phyloP scores from a whole-genome alignment of 2,797 vertebrate genomes.

The Sciaenops ocellatus region DNA sequence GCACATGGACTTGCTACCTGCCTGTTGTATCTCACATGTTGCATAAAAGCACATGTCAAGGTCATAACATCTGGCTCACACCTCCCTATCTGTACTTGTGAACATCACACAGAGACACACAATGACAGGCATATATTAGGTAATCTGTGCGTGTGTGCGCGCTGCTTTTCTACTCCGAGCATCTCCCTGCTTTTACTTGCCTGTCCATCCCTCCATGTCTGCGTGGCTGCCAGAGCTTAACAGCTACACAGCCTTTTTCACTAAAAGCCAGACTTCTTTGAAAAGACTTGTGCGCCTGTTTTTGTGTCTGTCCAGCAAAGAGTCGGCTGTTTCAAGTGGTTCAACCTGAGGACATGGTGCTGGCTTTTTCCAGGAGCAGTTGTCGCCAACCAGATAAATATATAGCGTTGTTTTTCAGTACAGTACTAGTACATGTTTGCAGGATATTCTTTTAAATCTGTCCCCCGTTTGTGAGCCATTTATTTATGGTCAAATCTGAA shows the following conservation, averaged over 20 bases:
- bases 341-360: conserved; percentile 15
- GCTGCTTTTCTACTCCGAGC: neutral
- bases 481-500: neutral
- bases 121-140: neutral
- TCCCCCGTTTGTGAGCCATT: neutral
- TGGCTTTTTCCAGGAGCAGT: conserved; percentile 16
- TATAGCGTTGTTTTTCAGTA: neutral
- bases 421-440: neutral
- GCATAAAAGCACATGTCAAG: conserved; percentile 32
- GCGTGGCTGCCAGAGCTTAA: conserved; percentile 30
- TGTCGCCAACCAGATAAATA: neutral
- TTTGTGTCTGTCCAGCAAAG: conserved; percentile 31
- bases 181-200: conserved; percentile 18
- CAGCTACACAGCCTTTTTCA: conserved; percentile 18
- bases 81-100: neutral
- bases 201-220: conserved; percentile 8
- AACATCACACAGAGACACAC: neutral
- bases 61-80: conserved; percentile 36
- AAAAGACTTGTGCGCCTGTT: conserved; percentile 26
- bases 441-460: neutral
- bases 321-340: conserved; percentile 27
- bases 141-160: neutral
- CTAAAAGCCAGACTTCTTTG: conserved; percentile 38
- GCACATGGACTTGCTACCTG: neutral
- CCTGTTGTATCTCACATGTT: conserved; percentile 8